Base-by-base conservation (phyloP, 2,113 vertebrate species). In the Corythaixoides concolor region DNA sequence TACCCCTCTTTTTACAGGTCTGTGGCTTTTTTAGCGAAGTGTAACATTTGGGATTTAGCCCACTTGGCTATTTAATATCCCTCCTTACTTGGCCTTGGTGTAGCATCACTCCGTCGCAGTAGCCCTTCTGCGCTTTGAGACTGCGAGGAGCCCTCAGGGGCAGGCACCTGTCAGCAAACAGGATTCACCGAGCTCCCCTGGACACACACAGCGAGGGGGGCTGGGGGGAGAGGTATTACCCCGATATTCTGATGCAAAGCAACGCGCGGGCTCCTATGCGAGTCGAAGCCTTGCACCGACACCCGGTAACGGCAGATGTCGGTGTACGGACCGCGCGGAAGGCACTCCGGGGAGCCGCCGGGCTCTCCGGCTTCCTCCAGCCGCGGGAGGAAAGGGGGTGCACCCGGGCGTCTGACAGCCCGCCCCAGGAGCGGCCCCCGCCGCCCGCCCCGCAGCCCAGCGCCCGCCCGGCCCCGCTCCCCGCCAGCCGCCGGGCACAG, bases 201-300 rank as follows among this genome's bases (percentile, higher is more conserved):
- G n/a, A 26, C 60, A 12, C 49, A 20, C 8, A 7, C 56, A 26
- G 41, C 0, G 41, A 7, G 11, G 63, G 7, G 35, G 26, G 21
- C 3, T 18, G 55, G 28, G 16, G 6, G 45, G 11, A 5, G 3
- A 43, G 13, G 11, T 15, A 9, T 1, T 0, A n/a, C 72, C 53
- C 73, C 28, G 28, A 1, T 16, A 89, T 50, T 37, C 1, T 1
- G 76, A 45, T 1, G 76, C 56, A 32, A 6, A 49, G 80, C 88
- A 32, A 4, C 4, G 63, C 72, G 8, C 15, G 30, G 52, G 8
- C 47, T 8, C 32, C 9, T 35, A 7, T 2, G 33, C 37, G 0
- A 17, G 43, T 0, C 15, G n/a, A 15, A 77, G 84, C 50, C 58
- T 6, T 0, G 68, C 91, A 15, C 3, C 23, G 52, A 47, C 56